These are phyloP conservation scores for Mya arenaria DNA, from an alignment of 1,140 invertebrate genomes.

Conservation along the genomic window DNA sequence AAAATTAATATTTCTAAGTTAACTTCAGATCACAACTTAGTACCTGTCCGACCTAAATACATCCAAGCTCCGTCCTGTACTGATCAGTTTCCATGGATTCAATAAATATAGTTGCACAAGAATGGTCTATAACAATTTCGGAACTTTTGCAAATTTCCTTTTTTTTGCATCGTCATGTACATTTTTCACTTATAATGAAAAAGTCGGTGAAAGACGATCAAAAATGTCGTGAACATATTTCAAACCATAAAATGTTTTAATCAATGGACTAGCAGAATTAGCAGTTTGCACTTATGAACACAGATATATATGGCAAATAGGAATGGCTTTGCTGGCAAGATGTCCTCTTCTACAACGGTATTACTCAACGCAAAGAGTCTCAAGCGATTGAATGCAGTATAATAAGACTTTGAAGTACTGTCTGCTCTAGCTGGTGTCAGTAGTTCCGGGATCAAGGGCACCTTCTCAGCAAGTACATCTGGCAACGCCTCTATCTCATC, in stretches of 20 bases:
- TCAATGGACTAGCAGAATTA: conserved; percentile 4
- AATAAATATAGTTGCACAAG: neutral
- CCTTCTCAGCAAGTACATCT: conserved; percentile 18
- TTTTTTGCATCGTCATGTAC: neutral
- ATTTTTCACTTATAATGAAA: conserved; percentile 1
- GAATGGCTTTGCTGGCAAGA: conserved; percentile 20
- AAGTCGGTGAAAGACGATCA: neutral
- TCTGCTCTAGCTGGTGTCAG: neutral
- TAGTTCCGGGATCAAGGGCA: conserved; percentile 23
- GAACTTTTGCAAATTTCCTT: neutral
- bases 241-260: conserved; percentile 13
- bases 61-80: too few species aligned
- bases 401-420: conserved; percentile 12
- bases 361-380: conserved; percentile 18
- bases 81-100: neutral
- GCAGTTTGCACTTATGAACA: neutral
- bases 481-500: conserved; percentile 27
- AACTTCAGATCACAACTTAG: neutral
- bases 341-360: neutral
- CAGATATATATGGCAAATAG: neutral
- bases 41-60: too few species aligned
- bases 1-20: neutral
- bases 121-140: neutral
- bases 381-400: conserved; percentile 19
- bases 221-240: conserved; percentile 17